Base-by-base conservation (phyloP, 2,113 vertebrate genomes). In the Astur gentilis region DNA sequence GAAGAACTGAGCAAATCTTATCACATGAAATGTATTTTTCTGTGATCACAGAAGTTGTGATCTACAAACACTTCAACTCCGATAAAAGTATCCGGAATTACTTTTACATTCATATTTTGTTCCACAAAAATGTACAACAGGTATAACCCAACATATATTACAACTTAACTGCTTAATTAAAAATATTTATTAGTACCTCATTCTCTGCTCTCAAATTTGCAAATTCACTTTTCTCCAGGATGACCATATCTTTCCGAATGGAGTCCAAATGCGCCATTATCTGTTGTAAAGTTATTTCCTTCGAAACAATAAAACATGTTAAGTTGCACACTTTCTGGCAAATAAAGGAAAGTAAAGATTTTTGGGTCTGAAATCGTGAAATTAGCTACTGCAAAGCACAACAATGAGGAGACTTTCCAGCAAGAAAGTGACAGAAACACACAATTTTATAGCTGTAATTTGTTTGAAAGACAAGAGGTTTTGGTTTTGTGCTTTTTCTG, bases 151-250 rank as follows among this genome's bases (percentile, higher is more conserved):
- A 66, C 14, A 84, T 14, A 49, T 6, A 57, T 44, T 84, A 21
- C 42, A 72, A 85, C 32, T 65, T 26, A 93, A 75, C 3, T 15
- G 50, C 50, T 91, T 50, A 77, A 64, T 72, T 89, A 65, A 47
- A 73, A 91, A 92, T 54, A 83, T 5, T 8, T 25, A 52, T 18
- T 62, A 67, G 66, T 98, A 99, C 99, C 97, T 98, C 98, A 86
- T 99, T 99, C 64, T 99, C 99, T 13, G 99, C 98, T 82, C 99
- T 98, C 47, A 99, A 98, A 96, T 98, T 99, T 82, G 99, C 98
- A 96, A 99, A 99, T 98, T 99, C 99, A 95, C 99, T 99, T 96
- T 99, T 99, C 97, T 99, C 99, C 97, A 99, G 98, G 95, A 99
- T 99, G 95, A 99, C 99, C 99, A 99, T 99, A 96, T 99, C 99